Conservation (phyloP, 2,797 vertebrate species). For the Rhyacichthys aspro region DNA sequence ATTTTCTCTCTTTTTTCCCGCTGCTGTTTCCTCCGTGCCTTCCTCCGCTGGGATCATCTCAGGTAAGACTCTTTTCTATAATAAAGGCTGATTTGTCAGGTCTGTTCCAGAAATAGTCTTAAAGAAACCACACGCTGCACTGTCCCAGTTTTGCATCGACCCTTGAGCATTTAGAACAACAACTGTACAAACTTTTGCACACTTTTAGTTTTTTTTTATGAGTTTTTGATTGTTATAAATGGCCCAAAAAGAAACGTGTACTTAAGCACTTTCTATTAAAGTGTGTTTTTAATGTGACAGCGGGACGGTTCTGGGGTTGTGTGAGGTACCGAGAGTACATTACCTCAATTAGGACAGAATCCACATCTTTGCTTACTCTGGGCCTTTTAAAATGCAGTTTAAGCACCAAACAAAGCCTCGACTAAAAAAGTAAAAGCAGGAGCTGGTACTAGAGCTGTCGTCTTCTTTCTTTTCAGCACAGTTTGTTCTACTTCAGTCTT, state of each 20-base stretch:
- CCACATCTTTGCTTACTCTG: no score
- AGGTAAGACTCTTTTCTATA: conserved; percentile 62
- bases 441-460: no score
- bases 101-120: conserved; percentile 24
- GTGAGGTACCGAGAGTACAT: neutral
- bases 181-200: neutral
- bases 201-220: neutral
- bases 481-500: no score
- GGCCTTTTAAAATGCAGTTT: no score
- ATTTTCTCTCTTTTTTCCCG: conserved; percentile 40
- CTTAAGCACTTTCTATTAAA: neutral
- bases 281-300: neutral
- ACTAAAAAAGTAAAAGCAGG: no score
- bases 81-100: conserved; percentile 23
- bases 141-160: conserved; percentile 21
- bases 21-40: conserved; percentile 8
- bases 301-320: neutral
- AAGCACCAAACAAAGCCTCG: no score
- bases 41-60: conserved; percentile 45
- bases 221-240: conserved; percentile 3
- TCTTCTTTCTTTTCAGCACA: no score
- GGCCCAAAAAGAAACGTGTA: neutral
- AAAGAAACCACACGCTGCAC: conserved; percentile 15
- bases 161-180: conserved; percentile 9
- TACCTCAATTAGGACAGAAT: no score